A percentile compares a stretch with the other conserved stretches of the same genome.
phyloP scores from a whole-genome alignment of 2,888 invertebrate species.

The Xanthorhoe spadicearia region DNA sequence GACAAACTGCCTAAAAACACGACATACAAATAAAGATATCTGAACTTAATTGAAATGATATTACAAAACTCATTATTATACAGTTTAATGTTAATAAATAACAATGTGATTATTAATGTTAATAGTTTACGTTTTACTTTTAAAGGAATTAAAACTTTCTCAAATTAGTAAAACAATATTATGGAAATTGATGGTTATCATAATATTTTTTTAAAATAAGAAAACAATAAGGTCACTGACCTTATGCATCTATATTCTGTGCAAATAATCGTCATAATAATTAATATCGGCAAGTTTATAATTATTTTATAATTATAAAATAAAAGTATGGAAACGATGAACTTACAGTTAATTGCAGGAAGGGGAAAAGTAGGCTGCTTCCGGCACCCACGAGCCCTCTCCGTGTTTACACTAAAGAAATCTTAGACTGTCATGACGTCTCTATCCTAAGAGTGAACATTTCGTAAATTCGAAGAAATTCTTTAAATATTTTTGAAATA shows the following conservation, averaged over 20 bases:
- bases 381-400: neutral
- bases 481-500: too few species aligned
- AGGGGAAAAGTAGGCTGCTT: neutral
- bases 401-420: neutral
- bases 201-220: neutral
- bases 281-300: neutral
- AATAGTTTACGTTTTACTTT: neutral
- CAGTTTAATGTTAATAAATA: conserved; percentile 9
- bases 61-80: conserved; percentile 16
- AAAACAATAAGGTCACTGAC: neutral
- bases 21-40: conserved; percentile 32
- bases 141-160: neutral
- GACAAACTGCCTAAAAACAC: conserved; percentile 45
- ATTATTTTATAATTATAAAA: neutral
- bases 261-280: too few species aligned
- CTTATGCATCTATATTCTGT: too few species aligned
- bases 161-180: neutral
- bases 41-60: conserved; percentile 34
- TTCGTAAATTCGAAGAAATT: too few species aligned
- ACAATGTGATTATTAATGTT: neutral
- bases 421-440: neutral
- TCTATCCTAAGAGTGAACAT: too few species aligned
- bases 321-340: neutral
- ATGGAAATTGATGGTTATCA: too few species aligned
- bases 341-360: neutral